Conservation (phyloP, 2,888 invertebrate species). For the Hydropsyche betteni region DNA sequence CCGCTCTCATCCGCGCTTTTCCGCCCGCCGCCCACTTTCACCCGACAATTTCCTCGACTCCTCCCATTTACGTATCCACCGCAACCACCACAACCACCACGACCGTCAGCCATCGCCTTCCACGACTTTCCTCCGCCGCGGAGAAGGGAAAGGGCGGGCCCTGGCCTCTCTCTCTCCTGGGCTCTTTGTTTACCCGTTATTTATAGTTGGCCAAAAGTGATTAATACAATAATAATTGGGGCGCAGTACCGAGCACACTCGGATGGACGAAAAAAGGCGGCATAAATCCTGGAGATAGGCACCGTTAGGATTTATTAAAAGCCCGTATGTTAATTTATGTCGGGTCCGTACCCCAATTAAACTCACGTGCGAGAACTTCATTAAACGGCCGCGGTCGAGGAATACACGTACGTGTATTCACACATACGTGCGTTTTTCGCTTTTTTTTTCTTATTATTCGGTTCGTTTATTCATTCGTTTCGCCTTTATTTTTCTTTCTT, state of each 20-base stretch:
- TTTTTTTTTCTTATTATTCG: background rate
- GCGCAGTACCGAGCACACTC: background rate
- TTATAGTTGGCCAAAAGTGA: slow-evolving; percentile 31
- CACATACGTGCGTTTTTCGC: slow-evolving; percentile 1
- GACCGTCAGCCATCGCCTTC: no score
- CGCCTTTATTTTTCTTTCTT: slow-evolving; percentile 10
- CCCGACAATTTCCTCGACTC: background rate
- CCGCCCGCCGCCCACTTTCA: background rate
- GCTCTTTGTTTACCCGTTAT: slow-evolving; percentile 18
- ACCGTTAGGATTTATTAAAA: slow-evolving; percentile 38
- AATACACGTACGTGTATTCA: background rate
- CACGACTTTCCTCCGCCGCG: no score
- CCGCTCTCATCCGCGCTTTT: slow-evolving; percentile 19
- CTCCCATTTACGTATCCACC: no score
- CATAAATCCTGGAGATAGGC: slow-evolving; percentile 37
- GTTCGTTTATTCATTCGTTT: background rate
- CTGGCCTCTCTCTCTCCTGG: background rate
- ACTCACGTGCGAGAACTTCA: slow-evolving; percentile 41
- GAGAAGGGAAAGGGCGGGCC: background rate
- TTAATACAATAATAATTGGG: slow-evolving; percentile 40
- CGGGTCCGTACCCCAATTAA: slow-evolving; percentile 37
- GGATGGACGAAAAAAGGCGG: no score
- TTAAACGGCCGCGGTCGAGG: slow-evolving; percentile 32
- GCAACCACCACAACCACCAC: no score
- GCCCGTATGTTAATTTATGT: slow-evolving; percentile 37